phyloP scores from a whole-genome alignment of 1,140 invertebrate species.

The Paralvinella palmiformis region DNA sequence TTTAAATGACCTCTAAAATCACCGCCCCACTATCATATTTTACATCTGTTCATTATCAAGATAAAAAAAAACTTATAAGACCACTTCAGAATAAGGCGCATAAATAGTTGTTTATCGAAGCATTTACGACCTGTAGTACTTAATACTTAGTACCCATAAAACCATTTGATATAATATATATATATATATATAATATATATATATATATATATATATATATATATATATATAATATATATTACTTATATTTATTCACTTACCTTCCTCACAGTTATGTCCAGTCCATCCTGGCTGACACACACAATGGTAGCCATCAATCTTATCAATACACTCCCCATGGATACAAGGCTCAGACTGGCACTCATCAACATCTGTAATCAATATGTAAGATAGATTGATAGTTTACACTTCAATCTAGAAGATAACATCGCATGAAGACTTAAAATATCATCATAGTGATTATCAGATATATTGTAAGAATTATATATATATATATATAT shows the following conservation, averaged over 20 bases:
- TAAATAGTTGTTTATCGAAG: too few relatives aligned
- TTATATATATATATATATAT: background rate
- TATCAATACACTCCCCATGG: slow-evolving; percentile 50
- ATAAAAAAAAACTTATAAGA: too few relatives aligned
- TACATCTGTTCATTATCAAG: too few relatives aligned
- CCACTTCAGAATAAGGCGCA: too few relatives aligned
- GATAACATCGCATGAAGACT: background rate
- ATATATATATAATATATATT: background rate
- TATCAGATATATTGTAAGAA: background rate
- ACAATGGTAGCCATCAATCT: slow-evolving; percentile 48
- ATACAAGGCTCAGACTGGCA: slow-evolving; percentile 37
- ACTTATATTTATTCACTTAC: background rate
- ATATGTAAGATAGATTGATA: background rate
- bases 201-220: too few relatives aligned
- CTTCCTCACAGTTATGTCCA: slow-evolving; percentile 1
- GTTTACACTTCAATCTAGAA: background rate
- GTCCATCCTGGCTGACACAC: slow-evolving; percentile 34
- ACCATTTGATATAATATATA: too few relatives aligned
- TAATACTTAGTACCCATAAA: too few relatives aligned
- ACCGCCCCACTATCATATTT: too few relatives aligned
- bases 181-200: too few relatives aligned
- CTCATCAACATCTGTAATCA: slow-evolving; percentile 8
- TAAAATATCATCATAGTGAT: background rate
- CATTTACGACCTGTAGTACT: too few relatives aligned
- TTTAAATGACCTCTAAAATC: too few relatives aligned